Conservation (phyloP, 2,113 vertebrate genomes). For the Alaudala cheleensis region DNA sequence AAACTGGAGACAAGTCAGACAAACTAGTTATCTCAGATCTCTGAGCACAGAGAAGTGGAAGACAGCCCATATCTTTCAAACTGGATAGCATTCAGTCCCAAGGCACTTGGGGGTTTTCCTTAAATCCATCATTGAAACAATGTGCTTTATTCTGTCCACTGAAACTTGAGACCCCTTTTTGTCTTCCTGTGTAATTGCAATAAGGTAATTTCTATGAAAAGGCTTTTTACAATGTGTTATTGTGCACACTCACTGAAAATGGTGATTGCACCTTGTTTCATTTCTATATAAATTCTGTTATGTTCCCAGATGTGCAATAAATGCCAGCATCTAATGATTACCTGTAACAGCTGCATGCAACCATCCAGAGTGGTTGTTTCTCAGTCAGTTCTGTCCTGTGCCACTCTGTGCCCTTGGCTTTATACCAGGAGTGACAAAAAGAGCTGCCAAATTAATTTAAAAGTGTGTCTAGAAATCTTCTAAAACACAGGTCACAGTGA, state of each 20-base stretch:
- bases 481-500: not conserved
- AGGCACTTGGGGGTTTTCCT: slow-evolving; percentile 39
- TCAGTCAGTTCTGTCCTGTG: not conserved
- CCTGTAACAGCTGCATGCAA: not conserved
- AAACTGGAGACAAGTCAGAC: slow-evolving; percentile 89
- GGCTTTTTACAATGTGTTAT: slow-evolving; percentile 75
- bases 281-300: slow-evolving; percentile 11
- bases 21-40: slow-evolving; percentile 90
- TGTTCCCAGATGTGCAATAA: slow-evolving; percentile 44
- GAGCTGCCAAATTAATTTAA: not conserved
- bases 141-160: slow-evolving; percentile 72
- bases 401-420: not conserved
- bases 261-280: slow-evolving; percentile 53
- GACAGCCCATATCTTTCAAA: slow-evolving; percentile 58
- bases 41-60: slow-evolving; percentile 73
- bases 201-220: slow-evolving; percentile 71
- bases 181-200: slow-evolving; percentile 69
- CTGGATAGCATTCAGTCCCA: slow-evolving; percentile 40
- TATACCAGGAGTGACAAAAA: not conserved
- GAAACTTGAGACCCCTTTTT: slow-evolving; percentile 55
- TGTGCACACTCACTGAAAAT: slow-evolving; percentile 36
- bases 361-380: not conserved
- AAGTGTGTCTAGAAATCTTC: not conserved
- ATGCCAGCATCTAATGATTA: not conserved
- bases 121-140: slow-evolving; percentile 62